Base-by-base conservation (phyloP, 2,888 invertebrate species). In the Phyllotreta cruciferae region DNA sequence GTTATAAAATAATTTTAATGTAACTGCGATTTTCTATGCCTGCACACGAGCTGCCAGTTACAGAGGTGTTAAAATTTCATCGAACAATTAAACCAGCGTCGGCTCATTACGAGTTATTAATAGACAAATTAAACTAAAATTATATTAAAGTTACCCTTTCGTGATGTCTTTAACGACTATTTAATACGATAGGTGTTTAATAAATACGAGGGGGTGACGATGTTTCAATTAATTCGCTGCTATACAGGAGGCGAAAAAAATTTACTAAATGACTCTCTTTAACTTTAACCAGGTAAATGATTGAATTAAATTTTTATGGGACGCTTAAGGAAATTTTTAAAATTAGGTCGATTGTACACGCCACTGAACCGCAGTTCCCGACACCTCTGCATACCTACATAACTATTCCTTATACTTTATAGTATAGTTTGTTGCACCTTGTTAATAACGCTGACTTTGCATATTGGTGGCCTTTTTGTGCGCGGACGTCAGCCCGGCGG, bases 371-470 rank as follows among this genome's bases (percentile, higher is more conserved):
- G 13, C 11, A n/a, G 13, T 38, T 52, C 13, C 69, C 75, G 72
- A 49, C 58, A 57, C 73, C 72, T 71, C 75, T 75, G 74, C 60
- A 61, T 64, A 63, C 44, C 24, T 64, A 45, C 24, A 24, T 45
- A 52, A 66, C 69, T 70, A 52, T 52, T 52, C 37, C 74, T 73
- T 76, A 24, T 24, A 24, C 24, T 24, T 24, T 24, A 24, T 24
- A 24, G 24, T 24, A 24, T 24, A 75, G 77, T 79, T 78, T 79
- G 79, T 78, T 78, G 79, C 78, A 79, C 78, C 80, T 80, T 79
- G 80, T 80, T 80, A 80, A 80, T 80, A 79, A 79, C 75, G 78
- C 78, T 80, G 80, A 80, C 80, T 79, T 78, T 79, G 80, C 80
- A 80, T 79, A 79, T 78, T 78, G 75, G 75, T 72, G 63, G 71